Base-by-base conservation (phyloP, 1,140 invertebrate genomes). In the Tigriopus japonicus region DNA sequence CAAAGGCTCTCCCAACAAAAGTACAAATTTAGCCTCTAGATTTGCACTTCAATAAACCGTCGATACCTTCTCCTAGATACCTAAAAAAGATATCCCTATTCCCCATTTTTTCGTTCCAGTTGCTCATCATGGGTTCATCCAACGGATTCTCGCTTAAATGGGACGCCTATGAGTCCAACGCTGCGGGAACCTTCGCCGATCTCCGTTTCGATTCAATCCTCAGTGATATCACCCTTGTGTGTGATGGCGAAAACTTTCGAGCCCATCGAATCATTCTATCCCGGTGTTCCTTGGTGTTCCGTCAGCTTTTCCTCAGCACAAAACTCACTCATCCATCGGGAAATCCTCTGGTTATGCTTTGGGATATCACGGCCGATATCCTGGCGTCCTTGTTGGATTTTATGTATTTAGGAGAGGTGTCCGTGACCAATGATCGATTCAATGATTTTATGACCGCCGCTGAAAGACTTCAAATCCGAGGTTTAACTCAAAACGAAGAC, bases 211-310 rank as follows among this genome's bases (percentile, higher is more conserved):
- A 86, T 68, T 87, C 91, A 72, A 83, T 85, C 65, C 89, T 93
- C 72, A 87, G 89, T 63, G 89, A 94, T 72, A 88, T 93, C 52
- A 94, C 89, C 56, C 73, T 94, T 67, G 88, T 87, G 60, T 87
- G 90, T 59, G 88, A 92, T 69, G 88, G 88, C 53, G 83, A 87
- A 69, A 77, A 86, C 66, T 76, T 92, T 59, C 85, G 84, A 74
- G 89, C 88, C 66, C 88, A 93, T 73, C 91, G 91, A 74, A 87
- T 93, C 81, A 87, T 93, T 51, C 75, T 93, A 64, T 90, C 87
- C 49, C 87, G 88, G 62, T 93, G 88, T 72, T 54, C 52, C 1
- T 21, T 21, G 21, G 52, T 28, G 21, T 54, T 54, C 52, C 5
- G 17, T 5, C 19, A 54, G 14, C 21, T 54, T 14, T 54, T 54